phyloP scores from a whole-genome alignment of 1,140 invertebrate genomes.

The Drosophila tani region DNA sequence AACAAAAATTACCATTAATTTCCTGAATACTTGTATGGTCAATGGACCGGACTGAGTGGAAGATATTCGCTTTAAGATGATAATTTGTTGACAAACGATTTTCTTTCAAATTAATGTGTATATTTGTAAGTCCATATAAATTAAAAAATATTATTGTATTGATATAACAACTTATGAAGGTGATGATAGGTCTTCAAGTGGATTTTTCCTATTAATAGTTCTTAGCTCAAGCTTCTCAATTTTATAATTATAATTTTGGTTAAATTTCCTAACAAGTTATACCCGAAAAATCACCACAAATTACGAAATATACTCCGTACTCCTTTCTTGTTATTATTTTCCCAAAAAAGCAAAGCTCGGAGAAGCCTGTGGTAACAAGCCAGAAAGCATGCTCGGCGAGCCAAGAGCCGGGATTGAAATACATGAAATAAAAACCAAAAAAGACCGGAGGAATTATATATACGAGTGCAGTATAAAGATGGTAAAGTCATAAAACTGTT shows the following conservation, averaged over 20 bases:
- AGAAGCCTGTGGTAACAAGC: conserved; percentile 42
- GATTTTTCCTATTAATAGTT: background rate
- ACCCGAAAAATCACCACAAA: conserved; percentile 27
- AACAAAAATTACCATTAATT: conserved; percentile 34
- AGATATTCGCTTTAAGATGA: conserved; percentile 33
- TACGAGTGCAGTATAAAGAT: conserved; percentile 67
- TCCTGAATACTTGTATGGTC: conserved; percentile 29
- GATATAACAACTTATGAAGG: background rate
- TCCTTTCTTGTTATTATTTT: conserved; percentile 36
- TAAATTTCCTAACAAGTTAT: background rate
- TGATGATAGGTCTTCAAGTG: background rate
- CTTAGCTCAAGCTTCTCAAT: too few relatives aligned
- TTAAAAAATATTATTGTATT: background rate
- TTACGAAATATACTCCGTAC: conserved; percentile 33
- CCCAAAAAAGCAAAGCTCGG: conserved; percentile 46
- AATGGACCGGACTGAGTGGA: background rate
- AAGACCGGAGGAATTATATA: conserved; percentile 27
- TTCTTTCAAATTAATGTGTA: conserved; percentile 4
- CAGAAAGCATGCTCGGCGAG: conserved; percentile 30
- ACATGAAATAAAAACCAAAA: conserved; percentile 37
- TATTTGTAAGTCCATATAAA: background rate
- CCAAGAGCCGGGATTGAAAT: conserved; percentile 37
- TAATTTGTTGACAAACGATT: conserved; percentile 33
- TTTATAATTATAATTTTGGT: too few relatives aligned
- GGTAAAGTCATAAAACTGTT: conserved; percentile 83